These are phyloP conservation scores for Polypedilum vanderplanki DNA, from an alignment of 1,140 invertebrate species.

Conservation along the genomic window DNA sequence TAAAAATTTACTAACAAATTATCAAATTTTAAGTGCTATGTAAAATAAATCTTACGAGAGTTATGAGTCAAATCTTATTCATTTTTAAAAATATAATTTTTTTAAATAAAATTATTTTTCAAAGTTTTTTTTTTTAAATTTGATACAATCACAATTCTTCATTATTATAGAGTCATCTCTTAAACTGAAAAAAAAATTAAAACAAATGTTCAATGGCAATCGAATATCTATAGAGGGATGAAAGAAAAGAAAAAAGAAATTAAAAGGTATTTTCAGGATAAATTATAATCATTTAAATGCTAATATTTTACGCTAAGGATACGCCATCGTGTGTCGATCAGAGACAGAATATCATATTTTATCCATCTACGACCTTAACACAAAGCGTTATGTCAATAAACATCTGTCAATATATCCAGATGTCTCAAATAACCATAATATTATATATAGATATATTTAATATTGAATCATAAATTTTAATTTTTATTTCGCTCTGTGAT, in stretches of 20 bases:
- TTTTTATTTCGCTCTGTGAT: not conserved
- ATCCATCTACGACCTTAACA: not conserved
- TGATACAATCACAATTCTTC: too few species aligned
- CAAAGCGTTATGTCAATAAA: conserved; percentile 19
- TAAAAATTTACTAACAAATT: too few species aligned
- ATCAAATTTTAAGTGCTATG: too few species aligned
- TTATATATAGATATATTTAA: not conserved
- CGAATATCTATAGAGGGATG: too few species aligned
- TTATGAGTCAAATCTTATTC: too few species aligned
- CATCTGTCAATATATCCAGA: conserved; percentile 23
- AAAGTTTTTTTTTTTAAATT: too few species aligned
- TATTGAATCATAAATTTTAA: conserved; percentile 20
- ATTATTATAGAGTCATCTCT: too few species aligned
- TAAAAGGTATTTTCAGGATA: conserved; percentile 7
- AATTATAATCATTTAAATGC: conserved; percentile 26
- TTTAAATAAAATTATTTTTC: too few species aligned
- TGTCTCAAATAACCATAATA: conserved; percentile 3
- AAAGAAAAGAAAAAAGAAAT: not conserved
- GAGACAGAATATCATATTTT: not conserved
- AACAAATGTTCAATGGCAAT: too few species aligned
- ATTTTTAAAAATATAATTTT: too few species aligned
- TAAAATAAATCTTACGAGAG: too few species aligned
- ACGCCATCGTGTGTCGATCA: conserved; percentile 23
- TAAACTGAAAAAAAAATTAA: too few species aligned
- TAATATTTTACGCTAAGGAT: conserved; percentile 23